A percentile compares a stretch with the other conserved stretches of the same genome.
phyloP scores from a whole-genome alignment of 2,797 vertebrate species.

The Bradypus variegatus region DNA sequence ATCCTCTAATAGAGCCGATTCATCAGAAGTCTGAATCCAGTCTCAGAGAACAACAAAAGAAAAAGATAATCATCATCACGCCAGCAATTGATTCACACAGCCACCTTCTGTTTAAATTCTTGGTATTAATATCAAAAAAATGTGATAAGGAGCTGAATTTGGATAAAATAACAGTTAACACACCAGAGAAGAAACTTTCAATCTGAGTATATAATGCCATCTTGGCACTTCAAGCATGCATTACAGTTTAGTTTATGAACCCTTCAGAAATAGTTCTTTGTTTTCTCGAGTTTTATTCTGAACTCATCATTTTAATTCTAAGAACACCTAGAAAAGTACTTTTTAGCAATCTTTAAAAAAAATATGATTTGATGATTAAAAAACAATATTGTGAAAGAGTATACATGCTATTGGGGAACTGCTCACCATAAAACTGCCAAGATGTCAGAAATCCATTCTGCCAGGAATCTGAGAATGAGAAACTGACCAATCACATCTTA shows the following conservation, averaged over 20 bases:
- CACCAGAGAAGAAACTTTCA: slow-evolving; percentile 46
- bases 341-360: background rate
- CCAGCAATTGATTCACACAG: slow-evolving; percentile 62
- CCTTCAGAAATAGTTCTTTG: background rate
- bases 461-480: background rate
- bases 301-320: background rate
- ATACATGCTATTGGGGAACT: background rate
- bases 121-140: slow-evolving; percentile 58
- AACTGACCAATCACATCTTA: background rate
- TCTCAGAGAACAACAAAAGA: slow-evolving; percentile 44
- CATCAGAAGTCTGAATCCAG: slow-evolving; percentile 26
- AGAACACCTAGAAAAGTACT: background rate
- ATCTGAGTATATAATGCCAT: background rate
- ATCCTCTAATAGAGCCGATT: background rate
- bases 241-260: background rate
- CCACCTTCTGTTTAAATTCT: slow-evolving; percentile 74
- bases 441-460: background rate
- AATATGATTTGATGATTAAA: background rate
- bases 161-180: slow-evolving; percentile 55
- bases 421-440: background rate
- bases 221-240: background rate
- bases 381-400: background rate
- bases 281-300: background rate
- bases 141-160: slow-evolving; percentile 39
- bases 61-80: slow-evolving; percentile 42